Evolutionary conservation across 2,888 invertebrate species (phyloP).

Genomic region (Drosophila koepferae): DNA sequence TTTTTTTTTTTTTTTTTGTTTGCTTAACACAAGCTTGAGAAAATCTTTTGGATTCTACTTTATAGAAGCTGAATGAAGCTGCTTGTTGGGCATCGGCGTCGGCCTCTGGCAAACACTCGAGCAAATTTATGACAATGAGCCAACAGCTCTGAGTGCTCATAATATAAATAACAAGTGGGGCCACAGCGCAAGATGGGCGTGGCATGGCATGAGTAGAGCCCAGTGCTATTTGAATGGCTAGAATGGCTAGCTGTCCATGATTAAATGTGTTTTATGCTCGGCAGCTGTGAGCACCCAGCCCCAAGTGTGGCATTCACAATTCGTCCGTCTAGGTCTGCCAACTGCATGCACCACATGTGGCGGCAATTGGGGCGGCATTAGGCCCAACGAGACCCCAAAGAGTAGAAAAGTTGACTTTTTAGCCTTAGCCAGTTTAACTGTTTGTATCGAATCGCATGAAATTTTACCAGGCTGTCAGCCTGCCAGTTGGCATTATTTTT

Average conservation of each 20-base stretch:
- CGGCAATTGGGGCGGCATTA: conserved; percentile 82
- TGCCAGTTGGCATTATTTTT: conserved; percentile 36
- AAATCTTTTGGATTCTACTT: conserved; percentile 53
- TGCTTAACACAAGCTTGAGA: conserved; percentile 42
- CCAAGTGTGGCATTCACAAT: conserved; percentile 29
- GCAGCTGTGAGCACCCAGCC: conserved; percentile 52
- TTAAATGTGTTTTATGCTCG: conserved; percentile 68
- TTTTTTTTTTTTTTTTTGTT: no score
- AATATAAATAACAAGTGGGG: conserved; percentile 77
- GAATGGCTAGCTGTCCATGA: conserved; percentile 66
- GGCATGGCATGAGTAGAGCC: conserved; percentile 22
- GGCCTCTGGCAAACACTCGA: conserved; percentile 72
- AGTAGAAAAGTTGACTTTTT: conserved; percentile 58
- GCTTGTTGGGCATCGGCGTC: background rate
- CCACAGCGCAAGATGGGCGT: no score
- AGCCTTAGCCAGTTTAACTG: conserved; percentile 47
- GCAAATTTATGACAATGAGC: conserved; percentile 78
- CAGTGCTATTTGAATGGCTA: conserved; percentile 27
- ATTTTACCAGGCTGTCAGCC: background rate
- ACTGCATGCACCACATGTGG: conserved; percentile 62
- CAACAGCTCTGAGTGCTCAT: conserved; percentile 79
- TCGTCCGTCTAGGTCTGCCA: background rate
- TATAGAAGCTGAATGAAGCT: background rate
- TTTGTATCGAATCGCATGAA: conserved; percentile 25
- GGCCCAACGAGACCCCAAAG: conserved; percentile 73